These are phyloP conservation scores for Pleuronectes platessa DNA, from an alignment of 2,113 vertebrate genomes.

Conservation along the genomic window DNA sequence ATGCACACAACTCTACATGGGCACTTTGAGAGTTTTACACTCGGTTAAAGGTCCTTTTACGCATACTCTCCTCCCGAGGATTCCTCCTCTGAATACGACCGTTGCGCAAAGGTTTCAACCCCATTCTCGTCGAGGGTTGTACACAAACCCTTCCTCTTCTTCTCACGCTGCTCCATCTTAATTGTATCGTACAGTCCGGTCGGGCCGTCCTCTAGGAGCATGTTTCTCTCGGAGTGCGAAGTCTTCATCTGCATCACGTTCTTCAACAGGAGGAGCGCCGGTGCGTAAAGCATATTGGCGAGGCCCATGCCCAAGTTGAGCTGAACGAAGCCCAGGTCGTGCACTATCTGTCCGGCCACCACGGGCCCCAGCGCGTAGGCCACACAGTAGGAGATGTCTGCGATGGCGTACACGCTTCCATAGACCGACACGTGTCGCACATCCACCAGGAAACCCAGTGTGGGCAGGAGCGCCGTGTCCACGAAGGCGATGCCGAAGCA, in stretches of 20 bases:
- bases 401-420: constrained; percentile 97
- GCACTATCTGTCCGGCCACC: constrained; percentile 94
- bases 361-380: constrained; percentile 95
- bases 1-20: constrained; percentile 66
- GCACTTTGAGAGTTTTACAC: constrained; percentile 67
- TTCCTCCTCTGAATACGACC: constrained; percentile 84
- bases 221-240: constrained; percentile 92
- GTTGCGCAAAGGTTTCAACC: constrained; percentile 75
- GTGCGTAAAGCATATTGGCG: constrained; percentile 94
- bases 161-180: constrained; percentile 89
- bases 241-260: constrained; percentile 93
- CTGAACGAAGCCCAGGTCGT: constrained; percentile 92
- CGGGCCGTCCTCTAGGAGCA: constrained; percentile 94
- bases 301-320: constrained; percentile 98
- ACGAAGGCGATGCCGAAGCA: constrained; percentile 98
- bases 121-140: constrained; percentile 78
- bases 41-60: constrained; percentile 73
- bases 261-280: constrained; percentile 90
- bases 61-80: constrained; percentile 88
- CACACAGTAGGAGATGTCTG: constrained; percentile 96
- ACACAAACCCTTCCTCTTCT: constrained; percentile 79
- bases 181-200: constrained; percentile 95
- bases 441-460: constrained; percentile 95
- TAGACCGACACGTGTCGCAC: constrained; percentile 96
- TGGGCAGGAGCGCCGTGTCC: constrained; percentile 95